Evolutionary conservation across 2,113 vertebrate genomes (phyloP).

Genomic region (Eleginops maclovinus): DNA sequence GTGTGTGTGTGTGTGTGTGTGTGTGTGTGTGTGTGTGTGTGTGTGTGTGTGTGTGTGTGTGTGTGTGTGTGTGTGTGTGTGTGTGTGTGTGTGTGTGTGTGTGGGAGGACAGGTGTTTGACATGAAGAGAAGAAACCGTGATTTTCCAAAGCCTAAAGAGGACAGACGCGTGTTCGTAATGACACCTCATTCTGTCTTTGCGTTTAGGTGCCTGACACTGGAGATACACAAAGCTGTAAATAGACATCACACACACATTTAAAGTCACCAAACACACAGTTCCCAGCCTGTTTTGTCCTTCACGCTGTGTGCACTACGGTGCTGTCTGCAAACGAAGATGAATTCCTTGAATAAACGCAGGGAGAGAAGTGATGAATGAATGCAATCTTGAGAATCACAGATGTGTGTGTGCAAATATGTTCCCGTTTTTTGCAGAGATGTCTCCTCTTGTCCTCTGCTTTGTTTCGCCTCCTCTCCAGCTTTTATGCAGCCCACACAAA

Average conservation of each 20-base stretch:
- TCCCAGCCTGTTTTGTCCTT: neutral
- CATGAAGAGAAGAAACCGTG: constrained; percentile 1
- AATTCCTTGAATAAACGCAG: neutral
- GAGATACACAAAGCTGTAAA: neutral
- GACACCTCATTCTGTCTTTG: neutral
- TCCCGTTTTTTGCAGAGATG: neutral
- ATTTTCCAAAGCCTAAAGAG: constrained; percentile 20
- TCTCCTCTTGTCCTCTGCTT: constrained; percentile 10
- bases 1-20: neutral
- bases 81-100: constrained; percentile 3
- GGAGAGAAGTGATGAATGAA: constrained; percentile 10
- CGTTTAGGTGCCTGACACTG: constrained; percentile 7
- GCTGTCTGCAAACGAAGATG: neutral
- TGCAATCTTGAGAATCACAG: neutral
- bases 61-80: neutral
- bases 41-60: constrained; percentile 9
- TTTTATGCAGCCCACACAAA: constrained; percentile 2
- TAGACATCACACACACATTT: neutral
- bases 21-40: neutral
- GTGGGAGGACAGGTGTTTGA: constrained; percentile 14
- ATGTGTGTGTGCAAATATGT: neutral
- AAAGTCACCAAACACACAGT: neutral
- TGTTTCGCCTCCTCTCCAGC: neutral
- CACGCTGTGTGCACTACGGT: neutral
- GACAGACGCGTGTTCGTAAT: constrained; percentile 19